Percentiles rank a stretch among this genome's conserved stretches.
Evolutionary conservation across 2,113 vertebrate species (phyloP).

Genomic region (Gobiocypris rarus): DNA sequence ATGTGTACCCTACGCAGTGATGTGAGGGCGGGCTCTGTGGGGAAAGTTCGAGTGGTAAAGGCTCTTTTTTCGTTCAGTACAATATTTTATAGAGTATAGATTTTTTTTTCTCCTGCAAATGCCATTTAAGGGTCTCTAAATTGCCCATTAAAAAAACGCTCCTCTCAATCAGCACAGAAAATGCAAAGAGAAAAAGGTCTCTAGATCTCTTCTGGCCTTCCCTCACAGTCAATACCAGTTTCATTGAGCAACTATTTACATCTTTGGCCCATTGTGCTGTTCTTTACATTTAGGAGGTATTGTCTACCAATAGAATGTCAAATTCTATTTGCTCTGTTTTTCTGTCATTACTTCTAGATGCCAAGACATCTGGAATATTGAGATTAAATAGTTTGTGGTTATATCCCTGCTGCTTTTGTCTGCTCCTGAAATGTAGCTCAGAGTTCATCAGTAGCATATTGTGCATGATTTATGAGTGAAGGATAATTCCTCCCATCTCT

Average conservation of each 20-base stretch:
- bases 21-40: too few relatives aligned
- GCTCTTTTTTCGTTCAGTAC: too few relatives aligned
- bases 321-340: conserved; percentile 5
- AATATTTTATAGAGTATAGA: background rate
- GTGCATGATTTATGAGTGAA: conserved; percentile 35
- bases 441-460: conserved; percentile 34
- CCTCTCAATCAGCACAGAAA: background rate
- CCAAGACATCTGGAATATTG: conserved; percentile 28
- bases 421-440: conserved; percentile 16
- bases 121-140: background rate
- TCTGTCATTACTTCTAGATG: conserved; percentile 4
- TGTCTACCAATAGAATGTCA: conserved; percentile 5
- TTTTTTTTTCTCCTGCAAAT: background rate
- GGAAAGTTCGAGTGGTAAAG: too few relatives aligned
- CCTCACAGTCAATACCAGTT: background rate
- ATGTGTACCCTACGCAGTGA: too few relatives aligned
- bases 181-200: background rate
- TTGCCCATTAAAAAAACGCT: too few relatives aligned
- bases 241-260: background rate
- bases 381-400: conserved; percentile 21
- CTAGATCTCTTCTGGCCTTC: background rate
- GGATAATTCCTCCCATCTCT: conserved; percentile 18
- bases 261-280: background rate
- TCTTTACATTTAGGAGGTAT: conserved; percentile 20
- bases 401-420: background rate